Percentiles rank a stretch among this genome's conserved stretches.
Evolutionary conservation across 2,797 vertebrate species (phyloP).

Genomic region (Monodelphis domestica): DNA sequence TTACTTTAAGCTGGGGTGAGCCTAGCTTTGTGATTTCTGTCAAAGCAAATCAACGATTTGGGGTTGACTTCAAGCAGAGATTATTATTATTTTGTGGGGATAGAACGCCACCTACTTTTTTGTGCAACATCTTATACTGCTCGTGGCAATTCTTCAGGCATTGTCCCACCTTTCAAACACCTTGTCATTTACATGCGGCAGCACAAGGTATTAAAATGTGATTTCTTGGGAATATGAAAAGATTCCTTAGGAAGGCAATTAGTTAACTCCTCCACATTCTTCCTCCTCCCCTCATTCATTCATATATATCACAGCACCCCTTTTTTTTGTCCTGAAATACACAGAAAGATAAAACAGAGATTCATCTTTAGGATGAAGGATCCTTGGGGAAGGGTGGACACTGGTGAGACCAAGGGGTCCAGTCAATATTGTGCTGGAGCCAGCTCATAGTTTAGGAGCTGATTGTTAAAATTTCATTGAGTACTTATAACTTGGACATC

Average conservation of each 20-base stretch:
- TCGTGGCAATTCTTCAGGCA: neutral
- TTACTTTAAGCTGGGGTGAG: neutral
- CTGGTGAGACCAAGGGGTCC: neutral
- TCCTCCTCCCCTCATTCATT: neutral
- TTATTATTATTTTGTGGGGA: neutral
- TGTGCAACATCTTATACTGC: neutral
- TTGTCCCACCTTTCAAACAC: conserved; percentile 31
- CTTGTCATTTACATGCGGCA: conserved; percentile 31
- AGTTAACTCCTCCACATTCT: conserved; percentile 8
- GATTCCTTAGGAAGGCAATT: conserved; percentile 49
- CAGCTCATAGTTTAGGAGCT: neutral
- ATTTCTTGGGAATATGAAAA: neutral
- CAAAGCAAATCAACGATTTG: neutral
- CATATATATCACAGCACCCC: neutral
- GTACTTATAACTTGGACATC: neutral
- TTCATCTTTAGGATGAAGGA: neutral
- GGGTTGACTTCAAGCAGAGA: neutral
- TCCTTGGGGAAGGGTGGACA: neutral
- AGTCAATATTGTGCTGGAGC: neutral
- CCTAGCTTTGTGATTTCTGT: neutral
- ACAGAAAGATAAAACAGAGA: neutral
- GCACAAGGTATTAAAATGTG: conserved; percentile 57
- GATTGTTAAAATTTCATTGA: neutral
- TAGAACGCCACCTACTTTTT: neutral
- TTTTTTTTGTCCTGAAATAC: neutral